Evolutionary conservation across 2,888 invertebrate genomes (phyloP).

Genomic region (Artemia sp.): DNA sequence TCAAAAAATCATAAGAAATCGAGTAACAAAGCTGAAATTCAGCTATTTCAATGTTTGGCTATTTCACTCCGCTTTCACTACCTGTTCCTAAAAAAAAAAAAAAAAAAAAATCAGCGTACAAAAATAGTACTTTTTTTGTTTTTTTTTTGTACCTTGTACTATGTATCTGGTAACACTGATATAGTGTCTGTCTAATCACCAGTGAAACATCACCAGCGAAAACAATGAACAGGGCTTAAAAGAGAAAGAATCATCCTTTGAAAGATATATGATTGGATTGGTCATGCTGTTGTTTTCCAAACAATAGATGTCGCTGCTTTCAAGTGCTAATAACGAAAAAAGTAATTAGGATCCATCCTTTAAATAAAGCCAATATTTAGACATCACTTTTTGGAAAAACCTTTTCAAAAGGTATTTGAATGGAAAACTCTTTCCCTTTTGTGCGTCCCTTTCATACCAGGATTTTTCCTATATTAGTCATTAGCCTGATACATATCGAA

Average conservation of each 20-base stretch:
- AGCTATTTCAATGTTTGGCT: too few relatives aligned
- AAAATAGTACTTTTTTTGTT: background rate
- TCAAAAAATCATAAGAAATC: too few relatives aligned
- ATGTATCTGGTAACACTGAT: background rate
- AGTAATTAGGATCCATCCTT: constrained; percentile 5
- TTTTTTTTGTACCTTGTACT: background rate
- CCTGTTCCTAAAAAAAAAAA: background rate
- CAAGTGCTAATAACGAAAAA: constrained; percentile 12
- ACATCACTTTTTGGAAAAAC: constrained; percentile 5
- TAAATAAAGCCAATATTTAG: constrained; percentile 15
- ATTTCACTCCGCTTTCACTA: too few relatives aligned
- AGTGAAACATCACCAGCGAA: too few relatives aligned
- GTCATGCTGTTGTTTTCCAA: too few relatives aligned
- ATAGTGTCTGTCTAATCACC: too few relatives aligned
- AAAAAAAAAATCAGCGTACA: background rate
- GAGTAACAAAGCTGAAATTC: too few relatives aligned
- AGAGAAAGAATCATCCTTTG: too few relatives aligned
- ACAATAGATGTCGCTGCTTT: too few relatives aligned
- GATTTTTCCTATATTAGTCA: background rate
- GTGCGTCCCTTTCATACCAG: background rate
- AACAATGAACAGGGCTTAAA: too few relatives aligned
- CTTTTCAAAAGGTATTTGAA: too few relatives aligned
- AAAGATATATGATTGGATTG: too few relatives aligned
- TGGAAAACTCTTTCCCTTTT: background rate
- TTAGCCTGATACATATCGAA: constrained; percentile 11